phyloP scores from a whole-genome alignment of 92 coral and sea anemone genomes.

The Palythoa grandiflora region DNA sequence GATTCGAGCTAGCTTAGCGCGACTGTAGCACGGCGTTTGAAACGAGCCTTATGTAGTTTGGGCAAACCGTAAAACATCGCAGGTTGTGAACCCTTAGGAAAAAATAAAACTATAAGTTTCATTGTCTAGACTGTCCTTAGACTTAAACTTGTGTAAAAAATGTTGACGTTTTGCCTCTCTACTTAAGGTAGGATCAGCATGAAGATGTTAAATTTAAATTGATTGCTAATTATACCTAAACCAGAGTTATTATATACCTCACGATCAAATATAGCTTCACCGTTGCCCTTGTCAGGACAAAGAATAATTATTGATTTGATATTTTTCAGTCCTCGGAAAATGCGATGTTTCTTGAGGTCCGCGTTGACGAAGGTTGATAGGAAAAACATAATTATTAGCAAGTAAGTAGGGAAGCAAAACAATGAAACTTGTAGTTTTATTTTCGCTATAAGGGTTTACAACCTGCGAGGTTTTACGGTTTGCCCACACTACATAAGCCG shows the following conservation, averaged over 20 bases:
- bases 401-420: background rate
- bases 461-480: background rate
- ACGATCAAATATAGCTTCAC: background rate
- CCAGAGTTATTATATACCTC: background rate
- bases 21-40: too few relatives aligned
- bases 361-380: background rate
- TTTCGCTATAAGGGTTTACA: slow-evolving; percentile 11
- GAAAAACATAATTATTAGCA: too few relatives aligned
- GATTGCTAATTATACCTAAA: background rate
- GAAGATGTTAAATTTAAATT: slow-evolving; percentile 14
- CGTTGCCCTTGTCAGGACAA: background rate
- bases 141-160: background rate
- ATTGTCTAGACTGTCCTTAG: background rate
- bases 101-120: background rate
- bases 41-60: background rate
- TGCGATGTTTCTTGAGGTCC: background rate
- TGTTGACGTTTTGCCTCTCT: slow-evolving; percentile 1
- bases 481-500: background rate
- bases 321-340: background rate
- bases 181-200: slow-evolving; percentile 11
- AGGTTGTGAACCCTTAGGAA: slow-evolving; percentile 16
- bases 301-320: background rate
- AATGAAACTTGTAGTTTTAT: slow-evolving; percentile 2
- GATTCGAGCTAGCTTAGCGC: too few relatives aligned
- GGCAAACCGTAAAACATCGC: background rate